Conservation (phyloP, 1,140 invertebrate species). For the Drosophila paulistorum region DNA sequence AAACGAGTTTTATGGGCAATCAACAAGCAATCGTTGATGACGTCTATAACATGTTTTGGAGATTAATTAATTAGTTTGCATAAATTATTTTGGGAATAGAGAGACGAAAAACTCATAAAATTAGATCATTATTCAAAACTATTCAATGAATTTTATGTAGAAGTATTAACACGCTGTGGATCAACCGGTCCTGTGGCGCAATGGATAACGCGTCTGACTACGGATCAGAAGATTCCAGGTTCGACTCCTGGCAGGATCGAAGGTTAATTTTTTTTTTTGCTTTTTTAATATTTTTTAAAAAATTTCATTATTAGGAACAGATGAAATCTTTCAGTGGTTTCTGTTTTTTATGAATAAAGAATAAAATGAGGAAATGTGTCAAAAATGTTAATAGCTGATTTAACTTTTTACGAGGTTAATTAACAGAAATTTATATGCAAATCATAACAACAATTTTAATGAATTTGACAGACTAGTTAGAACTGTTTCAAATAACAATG, state of each 20-base stretch:
- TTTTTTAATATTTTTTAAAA: neutral
- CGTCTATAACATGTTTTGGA: neutral
- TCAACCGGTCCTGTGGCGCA: constrained; percentile 86
- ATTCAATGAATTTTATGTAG: neutral
- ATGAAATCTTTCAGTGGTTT: no score
- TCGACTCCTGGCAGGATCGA: constrained; percentile 88
- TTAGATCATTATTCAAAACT: constrained; percentile 12
- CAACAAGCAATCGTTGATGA: neutral
- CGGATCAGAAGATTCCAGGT: constrained; percentile 90
- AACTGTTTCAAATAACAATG: no score
- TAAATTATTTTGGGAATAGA: constrained; percentile 25
- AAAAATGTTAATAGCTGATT: no score
- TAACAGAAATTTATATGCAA: neutral
- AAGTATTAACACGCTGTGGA: rapidly evolving
- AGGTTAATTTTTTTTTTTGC: neutral
- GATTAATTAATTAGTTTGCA: constrained; percentile 26
- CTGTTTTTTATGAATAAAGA: neutral
- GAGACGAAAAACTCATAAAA: neutral
- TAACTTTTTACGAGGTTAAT: neutral
- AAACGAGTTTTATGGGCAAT: constrained; percentile 5
- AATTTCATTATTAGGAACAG: neutral
- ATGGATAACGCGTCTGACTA: constrained; percentile 89
- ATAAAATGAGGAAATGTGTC: neutral
- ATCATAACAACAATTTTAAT: no score
- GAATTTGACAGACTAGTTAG: no score